Percentiles rank a stretch among this genome's conserved stretches.
These are phyloP conservation scores for Hoplodrina ambigua DNA, from an alignment of 2,888 invertebrate genomes.

Conservation along the genomic window DNA sequence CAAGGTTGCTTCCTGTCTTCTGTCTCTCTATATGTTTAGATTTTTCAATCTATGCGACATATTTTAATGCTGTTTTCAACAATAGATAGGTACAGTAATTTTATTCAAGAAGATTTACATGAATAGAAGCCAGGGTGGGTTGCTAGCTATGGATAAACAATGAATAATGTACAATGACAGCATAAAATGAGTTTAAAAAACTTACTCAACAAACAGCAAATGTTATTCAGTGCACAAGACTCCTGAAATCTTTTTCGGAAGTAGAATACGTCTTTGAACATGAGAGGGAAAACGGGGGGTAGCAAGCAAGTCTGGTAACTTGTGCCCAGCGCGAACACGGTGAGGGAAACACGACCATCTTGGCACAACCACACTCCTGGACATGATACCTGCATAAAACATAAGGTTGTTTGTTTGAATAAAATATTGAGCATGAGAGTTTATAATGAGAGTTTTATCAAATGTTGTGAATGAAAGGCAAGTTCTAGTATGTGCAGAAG, in stretches of 20 bases:
- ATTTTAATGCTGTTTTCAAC: too few relatives aligned
- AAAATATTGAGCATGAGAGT: background rate
- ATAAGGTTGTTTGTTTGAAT: background rate
- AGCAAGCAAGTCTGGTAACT: conserved; percentile 92
- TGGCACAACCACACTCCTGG: conserved; percentile 97
- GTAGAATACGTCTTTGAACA: conserved; percentile 93
- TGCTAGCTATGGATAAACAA: too few relatives aligned
- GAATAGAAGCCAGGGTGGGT: too few relatives aligned
- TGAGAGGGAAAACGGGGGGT: conserved; percentile 93
- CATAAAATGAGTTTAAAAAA: conserved; percentile 26
- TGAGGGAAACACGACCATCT: conserved; percentile 93
- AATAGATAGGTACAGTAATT: too few relatives aligned
- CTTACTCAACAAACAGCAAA: conserved; percentile 86
- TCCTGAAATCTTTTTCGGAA: conserved; percentile 89
- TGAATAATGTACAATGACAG: too few relatives aligned
- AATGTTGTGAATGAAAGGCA: background rate
- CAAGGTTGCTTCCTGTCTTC: too few relatives aligned
- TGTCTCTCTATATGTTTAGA: too few relatives aligned
- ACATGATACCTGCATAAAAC: conserved; percentile 92
- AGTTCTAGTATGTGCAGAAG: background rate
- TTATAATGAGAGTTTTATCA: conserved; percentile 1
- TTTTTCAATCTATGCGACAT: too few relatives aligned
- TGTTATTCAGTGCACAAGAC: conserved; percentile 83
- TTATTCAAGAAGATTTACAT: too few relatives aligned
- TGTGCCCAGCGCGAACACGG: conserved; percentile 92